These are phyloP conservation scores for Dusona sp. DNA, from an alignment of 2,888 invertebrate genomes.

Conservation along the genomic window DNA sequence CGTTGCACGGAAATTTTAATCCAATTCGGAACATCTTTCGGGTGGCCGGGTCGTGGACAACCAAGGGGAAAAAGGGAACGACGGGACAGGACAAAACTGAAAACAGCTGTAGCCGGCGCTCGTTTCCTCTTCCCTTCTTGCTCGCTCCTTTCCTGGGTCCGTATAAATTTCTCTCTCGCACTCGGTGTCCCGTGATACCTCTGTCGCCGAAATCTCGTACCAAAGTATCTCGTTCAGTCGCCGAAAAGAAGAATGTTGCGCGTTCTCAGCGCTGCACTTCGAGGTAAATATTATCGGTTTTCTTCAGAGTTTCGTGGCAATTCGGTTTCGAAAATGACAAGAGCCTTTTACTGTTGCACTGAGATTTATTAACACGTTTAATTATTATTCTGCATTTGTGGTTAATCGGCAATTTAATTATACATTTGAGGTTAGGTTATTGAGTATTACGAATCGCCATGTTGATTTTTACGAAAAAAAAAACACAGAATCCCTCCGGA, in stretches of 20 bases:
- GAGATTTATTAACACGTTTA: slow-evolving; percentile 5
- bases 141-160: slow-evolving; percentile 15
- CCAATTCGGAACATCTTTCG: slow-evolving; percentile 84
- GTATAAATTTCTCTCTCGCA: slow-evolving; percentile 33
- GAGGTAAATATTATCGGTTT: slow-evolving; percentile 70
- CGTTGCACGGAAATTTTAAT: slow-evolving; percentile 84
- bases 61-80: slow-evolving; percentile 80
- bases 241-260: slow-evolving; percentile 80
- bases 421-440: slow-evolving; percentile 67
- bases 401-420: slow-evolving; percentile 17
- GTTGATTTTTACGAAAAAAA: slow-evolving; percentile 51
- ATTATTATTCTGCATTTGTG: slow-evolving; percentile 13
- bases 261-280: slow-evolving; percentile 73
- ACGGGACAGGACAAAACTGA: slow-evolving; percentile 72
- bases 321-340: neutral
- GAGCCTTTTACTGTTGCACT: slow-evolving; percentile 1
- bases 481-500: slow-evolving; percentile 56
- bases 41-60: slow-evolving; percentile 79
- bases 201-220: slow-evolving; percentile 24
- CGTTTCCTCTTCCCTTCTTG: slow-evolving; percentile 38
- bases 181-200: slow-evolving; percentile 18
- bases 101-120: slow-evolving; percentile 79
- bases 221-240: slow-evolving; percentile 49
- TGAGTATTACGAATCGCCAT: slow-evolving; percentile 56
- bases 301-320: neutral